Conservation (phyloP, 2,888 invertebrate species). For the Philhelius pedissequus region DNA sequence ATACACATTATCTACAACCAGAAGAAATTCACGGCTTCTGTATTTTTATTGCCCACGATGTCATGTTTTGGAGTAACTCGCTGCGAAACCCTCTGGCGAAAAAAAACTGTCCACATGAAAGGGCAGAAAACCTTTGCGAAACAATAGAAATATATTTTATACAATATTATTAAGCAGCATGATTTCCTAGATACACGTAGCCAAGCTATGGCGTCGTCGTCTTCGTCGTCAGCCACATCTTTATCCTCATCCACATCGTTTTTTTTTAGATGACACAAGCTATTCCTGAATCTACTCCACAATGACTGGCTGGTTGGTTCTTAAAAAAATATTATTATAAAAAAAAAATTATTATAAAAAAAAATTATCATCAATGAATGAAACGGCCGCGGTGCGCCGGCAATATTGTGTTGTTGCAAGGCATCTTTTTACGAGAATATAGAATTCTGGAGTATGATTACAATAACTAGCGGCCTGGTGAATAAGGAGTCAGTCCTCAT, state of each 20-base stretch:
- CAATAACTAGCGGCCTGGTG: not conserved
- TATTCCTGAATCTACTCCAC: not conserved
- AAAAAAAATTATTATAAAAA: constrained; percentile 9
- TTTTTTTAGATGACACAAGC: not conserved
- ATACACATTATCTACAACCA: constrained; percentile 6
- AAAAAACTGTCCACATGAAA: not conserved
- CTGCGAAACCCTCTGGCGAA: not conserved
- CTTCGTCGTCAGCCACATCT: not conserved
- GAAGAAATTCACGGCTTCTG: constrained; percentile 14
- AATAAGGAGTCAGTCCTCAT: not conserved
- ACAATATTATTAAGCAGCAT: constrained; percentile 45
- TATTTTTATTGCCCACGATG: constrained; percentile 11
- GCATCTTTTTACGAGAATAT: not conserved
- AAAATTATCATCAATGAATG: constrained; percentile 56
- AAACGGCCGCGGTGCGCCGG: too few species aligned
- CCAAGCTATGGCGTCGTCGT: constrained; percentile 3
- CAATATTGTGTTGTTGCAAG: constrained; percentile 1
- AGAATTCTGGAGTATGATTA: not conserved
- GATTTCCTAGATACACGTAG: not conserved
- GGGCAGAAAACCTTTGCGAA: not conserved
- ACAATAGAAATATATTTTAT: constrained; percentile 62
- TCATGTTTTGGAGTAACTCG: constrained; percentile 20
- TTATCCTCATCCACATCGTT: not conserved
- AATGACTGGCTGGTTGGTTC: not conserved
- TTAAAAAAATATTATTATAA: too few species aligned